Evolutionary conservation across 2,113 vertebrate species (phyloP).

Genomic region (Sorex fumeus): DNA sequence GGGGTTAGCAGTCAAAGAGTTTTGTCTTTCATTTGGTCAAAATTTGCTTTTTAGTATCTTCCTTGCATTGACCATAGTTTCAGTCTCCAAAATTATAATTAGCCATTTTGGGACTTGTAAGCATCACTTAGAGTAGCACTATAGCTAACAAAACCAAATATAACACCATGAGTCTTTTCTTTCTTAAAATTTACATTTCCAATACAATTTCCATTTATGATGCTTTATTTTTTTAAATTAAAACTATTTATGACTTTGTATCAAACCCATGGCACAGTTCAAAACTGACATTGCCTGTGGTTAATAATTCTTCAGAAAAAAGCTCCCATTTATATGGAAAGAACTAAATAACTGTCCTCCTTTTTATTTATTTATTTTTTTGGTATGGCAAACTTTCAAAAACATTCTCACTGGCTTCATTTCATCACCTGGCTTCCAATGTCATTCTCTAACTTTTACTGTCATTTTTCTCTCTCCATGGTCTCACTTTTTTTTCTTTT

Average conservation of each 20-base stretch:
- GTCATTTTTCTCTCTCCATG: neutral
- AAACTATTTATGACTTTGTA: neutral
- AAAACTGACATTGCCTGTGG: neutral
- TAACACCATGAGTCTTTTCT: neutral
- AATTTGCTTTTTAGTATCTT: neutral
- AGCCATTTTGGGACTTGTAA: no score
- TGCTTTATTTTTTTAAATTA: no score
- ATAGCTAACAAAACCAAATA: neutral
- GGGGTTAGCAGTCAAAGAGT: neutral
- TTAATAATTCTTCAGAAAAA: neutral
- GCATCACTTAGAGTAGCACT: no score
- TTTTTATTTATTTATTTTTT: neutral
- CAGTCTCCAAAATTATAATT: neutral
- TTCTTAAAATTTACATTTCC: neutral
- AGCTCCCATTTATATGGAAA: neutral
- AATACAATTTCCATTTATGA: no score
- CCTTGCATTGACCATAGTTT: neutral
- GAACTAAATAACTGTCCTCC: neutral
- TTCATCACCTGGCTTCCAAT: neutral
- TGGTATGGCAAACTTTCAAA: neutral
- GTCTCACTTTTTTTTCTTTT: no score
- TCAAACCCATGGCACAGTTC: neutral
- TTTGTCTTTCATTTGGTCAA: constrained; percentile 1
- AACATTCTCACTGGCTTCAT: neutral
- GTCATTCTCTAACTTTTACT: neutral